phyloP scores from a whole-genome alignment of 2,888 invertebrate species.

The Xestia xanthographa region DNA sequence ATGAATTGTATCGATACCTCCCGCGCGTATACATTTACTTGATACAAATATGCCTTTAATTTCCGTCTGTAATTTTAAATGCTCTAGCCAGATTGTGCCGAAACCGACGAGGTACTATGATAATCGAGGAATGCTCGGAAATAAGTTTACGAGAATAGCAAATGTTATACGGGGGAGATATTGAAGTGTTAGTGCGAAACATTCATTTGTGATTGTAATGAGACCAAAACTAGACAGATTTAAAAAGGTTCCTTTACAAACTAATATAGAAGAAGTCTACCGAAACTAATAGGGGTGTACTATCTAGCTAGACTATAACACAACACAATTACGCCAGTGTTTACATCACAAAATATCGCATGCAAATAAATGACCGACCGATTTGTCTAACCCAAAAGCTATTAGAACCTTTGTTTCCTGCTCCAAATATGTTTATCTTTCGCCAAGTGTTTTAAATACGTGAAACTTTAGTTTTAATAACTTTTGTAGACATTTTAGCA shows the following conservation, averaged over 20 bases:
- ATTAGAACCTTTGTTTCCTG: slow-evolving; percentile 43
- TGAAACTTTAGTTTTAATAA: slow-evolving; percentile 45
- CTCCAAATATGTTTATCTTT: slow-evolving; percentile 7
- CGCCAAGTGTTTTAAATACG: neutral
- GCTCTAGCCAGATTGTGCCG: neutral
- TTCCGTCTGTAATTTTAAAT: neutral
- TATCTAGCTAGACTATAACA: slow-evolving; percentile 77
- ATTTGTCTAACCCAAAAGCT: slow-evolving; percentile 43
- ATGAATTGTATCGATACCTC: slow-evolving; percentile 56
- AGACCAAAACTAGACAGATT: slow-evolving; percentile 62
- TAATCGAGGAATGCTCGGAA: neutral
- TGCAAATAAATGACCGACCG: slow-evolving; percentile 71
- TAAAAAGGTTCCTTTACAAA: slow-evolving; percentile 37
- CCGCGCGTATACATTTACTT: slow-evolving; percentile 43
- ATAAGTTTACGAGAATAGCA: slow-evolving; percentile 1
- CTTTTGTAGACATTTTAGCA: slow-evolving; percentile 45
- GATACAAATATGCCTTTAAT: neutral
- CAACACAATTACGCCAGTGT: slow-evolving; percentile 89
- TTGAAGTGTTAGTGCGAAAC: slow-evolving; percentile 75
- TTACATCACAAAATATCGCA: slow-evolving; percentile 76
- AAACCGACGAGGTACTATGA: neutral
- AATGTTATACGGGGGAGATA: slow-evolving; percentile 58
- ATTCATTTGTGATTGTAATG: slow-evolving; percentile 69
- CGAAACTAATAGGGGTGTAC: slow-evolving; percentile 72
- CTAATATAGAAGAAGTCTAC: slow-evolving; percentile 68